Conservation (phyloP, 2,113 vertebrate species). For the Diadophis punctatus region DNA sequence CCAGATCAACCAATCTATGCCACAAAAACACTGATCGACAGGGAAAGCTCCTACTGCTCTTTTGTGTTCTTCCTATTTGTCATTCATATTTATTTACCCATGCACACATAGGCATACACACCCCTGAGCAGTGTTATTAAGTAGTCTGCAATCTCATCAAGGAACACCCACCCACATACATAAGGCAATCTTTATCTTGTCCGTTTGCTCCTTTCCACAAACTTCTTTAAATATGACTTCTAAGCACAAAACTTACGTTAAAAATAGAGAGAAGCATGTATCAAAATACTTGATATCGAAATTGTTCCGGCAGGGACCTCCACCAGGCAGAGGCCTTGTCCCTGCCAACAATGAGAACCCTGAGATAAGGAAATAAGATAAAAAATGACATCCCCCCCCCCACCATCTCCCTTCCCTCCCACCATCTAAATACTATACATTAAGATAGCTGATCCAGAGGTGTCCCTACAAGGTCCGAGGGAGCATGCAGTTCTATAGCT, state of each 20-base stretch:
- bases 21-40: conserved; percentile 25
- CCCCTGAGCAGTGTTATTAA: neutral
- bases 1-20: conserved; percentile 47
- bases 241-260: neutral
- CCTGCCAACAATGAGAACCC: neutral
- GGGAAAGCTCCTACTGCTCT: neutral
- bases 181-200: neutral
- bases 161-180: neutral
- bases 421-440: conserved; percentile 19
- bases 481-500: neutral
- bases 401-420: neutral
- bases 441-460: neutral
- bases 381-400: neutral
- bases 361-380: neutral
- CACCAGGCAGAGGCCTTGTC: conserved; percentile 13
- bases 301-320: neutral
- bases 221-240: conserved; percentile 1
- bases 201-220: conserved; percentile 2
- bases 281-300: neutral
- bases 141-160: neutral
- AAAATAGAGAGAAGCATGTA: neutral
- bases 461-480: neutral
- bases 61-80: neutral
- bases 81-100: neutral
- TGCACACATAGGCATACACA: neutral